phyloP scores from a whole-genome alignment of 2,113 vertebrate species.

The Grantiella picta region DNA sequence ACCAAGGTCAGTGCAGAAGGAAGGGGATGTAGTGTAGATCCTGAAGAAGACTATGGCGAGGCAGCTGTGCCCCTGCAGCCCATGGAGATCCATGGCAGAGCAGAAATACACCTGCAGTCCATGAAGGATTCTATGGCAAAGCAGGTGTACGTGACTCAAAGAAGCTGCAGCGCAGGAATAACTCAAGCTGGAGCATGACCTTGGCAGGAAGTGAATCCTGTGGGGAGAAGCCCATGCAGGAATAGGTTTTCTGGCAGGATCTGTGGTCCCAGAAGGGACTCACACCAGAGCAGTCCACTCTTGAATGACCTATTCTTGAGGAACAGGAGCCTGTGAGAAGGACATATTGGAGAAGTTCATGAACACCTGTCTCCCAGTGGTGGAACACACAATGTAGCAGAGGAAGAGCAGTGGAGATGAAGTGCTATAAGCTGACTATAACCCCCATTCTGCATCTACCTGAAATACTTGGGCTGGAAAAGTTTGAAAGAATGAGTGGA shows the following conservation, averaged over 20 bases:
- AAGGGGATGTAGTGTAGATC: accelerated
- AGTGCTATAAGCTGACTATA: background rate
- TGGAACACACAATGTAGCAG: background rate
- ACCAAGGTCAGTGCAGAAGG: background rate
- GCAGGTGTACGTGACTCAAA: background rate
- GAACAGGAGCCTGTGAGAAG: background rate
- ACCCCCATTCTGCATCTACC: background rate
- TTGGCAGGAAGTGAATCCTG: accelerated
- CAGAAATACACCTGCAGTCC: background rate
- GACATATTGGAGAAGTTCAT: accelerated
- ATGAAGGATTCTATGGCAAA: accelerated
- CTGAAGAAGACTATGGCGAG: background rate
- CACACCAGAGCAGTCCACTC: background rate
- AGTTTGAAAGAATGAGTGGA: background rate
- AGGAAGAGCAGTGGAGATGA: background rate
- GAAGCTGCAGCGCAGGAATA: background rate
- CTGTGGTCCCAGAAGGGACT: background rate
- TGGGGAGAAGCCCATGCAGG: background rate
- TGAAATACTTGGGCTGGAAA: background rate
- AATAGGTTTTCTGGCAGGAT: background rate
- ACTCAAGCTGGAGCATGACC: background rate
- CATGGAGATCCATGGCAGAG: accelerated
- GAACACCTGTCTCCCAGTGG: background rate
- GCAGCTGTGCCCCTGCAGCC: background rate
- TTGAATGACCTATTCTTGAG: background rate